Percentiles rank a stretch among this genome's conserved stretches.
Conservation (phyloP, 2,888 invertebrate species). For the Netelia fuscicornis region DNA sequence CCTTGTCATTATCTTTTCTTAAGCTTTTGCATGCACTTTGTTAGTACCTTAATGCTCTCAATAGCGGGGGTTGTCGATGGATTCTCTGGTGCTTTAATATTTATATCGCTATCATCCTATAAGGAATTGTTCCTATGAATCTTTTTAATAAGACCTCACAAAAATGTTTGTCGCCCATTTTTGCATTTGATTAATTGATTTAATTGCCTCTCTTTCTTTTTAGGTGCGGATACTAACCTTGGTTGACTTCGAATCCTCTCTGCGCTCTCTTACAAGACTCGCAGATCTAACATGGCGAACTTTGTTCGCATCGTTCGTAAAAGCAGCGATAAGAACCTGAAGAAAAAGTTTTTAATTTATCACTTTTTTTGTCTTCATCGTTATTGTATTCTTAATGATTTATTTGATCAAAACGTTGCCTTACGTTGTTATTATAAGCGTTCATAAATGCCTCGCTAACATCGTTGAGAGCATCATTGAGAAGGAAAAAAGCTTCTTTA, state of each 20-base stretch:
- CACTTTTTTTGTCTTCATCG: background rate
- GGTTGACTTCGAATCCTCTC: conserved; percentile 62
- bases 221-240: conserved; percentile 46
- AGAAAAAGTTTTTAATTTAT: conserved; percentile 40
- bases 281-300: conserved; percentile 77
- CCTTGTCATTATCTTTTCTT: conserved; percentile 49
- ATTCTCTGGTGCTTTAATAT: conserved; percentile 69
- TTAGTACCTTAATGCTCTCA: conserved; percentile 72
- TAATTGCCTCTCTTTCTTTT: background rate
- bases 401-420: background rate
- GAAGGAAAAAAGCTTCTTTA: conserved; percentile 88
- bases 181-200: background rate
- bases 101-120: conserved; percentile 75
- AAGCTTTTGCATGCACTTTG: conserved; percentile 54
- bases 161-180: background rate
- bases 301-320: conserved; percentile 89
- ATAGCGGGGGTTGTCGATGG: conserved; percentile 45
- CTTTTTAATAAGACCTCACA: background rate
- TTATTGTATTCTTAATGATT: background rate
- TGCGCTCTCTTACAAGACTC: conserved; percentile 69
- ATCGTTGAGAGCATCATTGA: conserved; percentile 85
- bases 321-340: conserved; percentile 87
- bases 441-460: conserved; percentile 81
- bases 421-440: conserved; percentile 83
- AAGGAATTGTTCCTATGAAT: conserved; percentile 63